Evolutionary conservation across 2,797 vertebrate genomes (phyloP).

Genomic region (Valencia hispanica): DNA sequence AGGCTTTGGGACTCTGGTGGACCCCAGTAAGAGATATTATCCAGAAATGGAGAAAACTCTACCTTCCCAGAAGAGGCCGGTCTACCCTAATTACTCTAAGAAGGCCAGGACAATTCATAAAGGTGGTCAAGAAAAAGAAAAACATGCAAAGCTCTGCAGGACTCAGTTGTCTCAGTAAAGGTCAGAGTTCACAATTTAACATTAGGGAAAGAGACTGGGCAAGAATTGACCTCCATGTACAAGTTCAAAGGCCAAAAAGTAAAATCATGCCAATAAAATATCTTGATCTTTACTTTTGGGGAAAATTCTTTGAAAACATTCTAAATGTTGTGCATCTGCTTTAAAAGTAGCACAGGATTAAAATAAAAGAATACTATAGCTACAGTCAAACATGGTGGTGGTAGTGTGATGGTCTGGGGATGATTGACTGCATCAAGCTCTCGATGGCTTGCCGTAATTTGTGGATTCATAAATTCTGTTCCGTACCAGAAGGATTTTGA

Average conservation of each 20-base stretch:
- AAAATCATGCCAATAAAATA: not conserved
- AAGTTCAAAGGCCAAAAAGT: not conserved
- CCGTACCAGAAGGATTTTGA: not conserved
- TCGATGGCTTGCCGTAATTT: too few relatives aligned
- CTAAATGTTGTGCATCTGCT: not conserved
- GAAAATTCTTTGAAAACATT: not conserved
- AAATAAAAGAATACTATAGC: too few relatives aligned
- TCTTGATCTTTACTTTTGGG: not conserved
- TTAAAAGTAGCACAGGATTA: too few relatives aligned
- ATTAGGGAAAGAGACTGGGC: not conserved
- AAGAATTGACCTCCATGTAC: not conserved
- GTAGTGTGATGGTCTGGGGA: too few relatives aligned
- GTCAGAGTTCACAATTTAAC: not conserved
- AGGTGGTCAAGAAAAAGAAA: not conserved
- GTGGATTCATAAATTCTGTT: not conserved
- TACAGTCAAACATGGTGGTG: too few relatives aligned
- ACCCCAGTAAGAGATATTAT: not conserved
- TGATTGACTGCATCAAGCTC: too few relatives aligned
- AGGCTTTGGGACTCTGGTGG: not conserved
- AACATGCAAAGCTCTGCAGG: not conserved
- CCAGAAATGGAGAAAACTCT: too few relatives aligned
- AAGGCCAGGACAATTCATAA: not conserved
- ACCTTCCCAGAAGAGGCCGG: not conserved
- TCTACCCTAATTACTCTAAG: not conserved
- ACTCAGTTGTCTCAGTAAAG: too few relatives aligned